Conservation (phyloP, 2,797 vertebrate species). For the Mycteria americana region DNA sequence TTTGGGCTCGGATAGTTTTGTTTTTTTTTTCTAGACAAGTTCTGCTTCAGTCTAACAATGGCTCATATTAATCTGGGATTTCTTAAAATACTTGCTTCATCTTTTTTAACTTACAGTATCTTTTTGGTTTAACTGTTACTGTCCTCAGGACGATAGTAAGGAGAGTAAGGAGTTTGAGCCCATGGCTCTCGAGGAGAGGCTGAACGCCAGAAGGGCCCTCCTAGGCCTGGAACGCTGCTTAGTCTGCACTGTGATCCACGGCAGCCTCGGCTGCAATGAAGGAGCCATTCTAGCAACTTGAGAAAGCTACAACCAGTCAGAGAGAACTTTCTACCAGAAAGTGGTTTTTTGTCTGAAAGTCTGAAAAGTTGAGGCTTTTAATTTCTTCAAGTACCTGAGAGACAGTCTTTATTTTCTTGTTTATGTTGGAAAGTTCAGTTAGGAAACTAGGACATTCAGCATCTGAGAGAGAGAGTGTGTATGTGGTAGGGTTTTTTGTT, state of each 20-base stretch:
- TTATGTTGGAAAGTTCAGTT: background rate
- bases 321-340: background rate
- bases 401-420: background rate
- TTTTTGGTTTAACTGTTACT: background rate
- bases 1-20: background rate
- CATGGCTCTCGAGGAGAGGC: background rate
- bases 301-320: background rate
- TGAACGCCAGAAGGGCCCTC: background rate
- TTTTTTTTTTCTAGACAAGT: accelerated
- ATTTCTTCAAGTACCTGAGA: background rate
- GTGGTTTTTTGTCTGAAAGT: background rate
- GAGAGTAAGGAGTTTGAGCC: background rate
- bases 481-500: background rate
- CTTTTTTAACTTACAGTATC: background rate
- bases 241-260: accelerated
- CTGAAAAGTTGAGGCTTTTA: background rate
- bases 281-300: background rate
- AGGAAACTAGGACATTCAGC: background rate
- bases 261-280: background rate
- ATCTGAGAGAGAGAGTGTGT: background rate
- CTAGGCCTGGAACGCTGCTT: background rate
- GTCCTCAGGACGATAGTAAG: background rate
- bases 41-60: background rate
- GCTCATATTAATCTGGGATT: background rate
- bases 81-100: background rate